phyloP scores from a whole-genome alignment of 2,888 invertebrate genomes.

The Branchinecta sandiegonensis region DNA sequence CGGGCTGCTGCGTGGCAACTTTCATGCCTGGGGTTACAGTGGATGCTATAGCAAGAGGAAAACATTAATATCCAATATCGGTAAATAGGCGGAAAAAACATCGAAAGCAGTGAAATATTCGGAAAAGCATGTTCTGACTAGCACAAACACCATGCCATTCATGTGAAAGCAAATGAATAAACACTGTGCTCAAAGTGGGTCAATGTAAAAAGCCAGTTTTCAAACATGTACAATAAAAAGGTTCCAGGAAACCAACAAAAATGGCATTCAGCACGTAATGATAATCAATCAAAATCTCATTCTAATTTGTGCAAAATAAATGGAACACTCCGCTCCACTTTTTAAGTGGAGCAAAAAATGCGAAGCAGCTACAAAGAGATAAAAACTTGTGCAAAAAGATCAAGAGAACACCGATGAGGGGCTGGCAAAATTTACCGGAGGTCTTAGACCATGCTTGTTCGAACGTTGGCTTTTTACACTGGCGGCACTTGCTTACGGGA shows the following conservation, averaged over 20 bases:
- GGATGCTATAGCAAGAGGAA: background rate
- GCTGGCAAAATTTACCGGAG: background rate
- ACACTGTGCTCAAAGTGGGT: background rate
- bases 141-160: too few relatives aligned
- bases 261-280: conserved; percentile 13
- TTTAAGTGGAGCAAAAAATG: too few relatives aligned
- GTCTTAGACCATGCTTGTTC: conserved; percentile 9
- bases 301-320: background rate
- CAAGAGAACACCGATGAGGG: background rate
- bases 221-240: conserved; percentile 22
- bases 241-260: conserved; percentile 19
- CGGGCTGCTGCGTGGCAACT: conserved; percentile 3
- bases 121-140: too few relatives aligned
- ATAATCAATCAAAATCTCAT: conserved; percentile 18
- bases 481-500: conserved; percentile 21
- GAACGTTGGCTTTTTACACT: conserved; percentile 19
- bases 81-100: too few relatives aligned
- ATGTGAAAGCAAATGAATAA: too few relatives aligned
- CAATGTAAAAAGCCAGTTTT: conserved; percentile 18
- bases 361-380: too few relatives aligned
- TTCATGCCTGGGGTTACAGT: conserved; percentile 9
- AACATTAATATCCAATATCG: background rate
- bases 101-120: too few relatives aligned
- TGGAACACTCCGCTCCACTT: too few relatives aligned
- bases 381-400: too few relatives aligned